phyloP scores from a whole-genome alignment of 2,888 invertebrate species.

The Eupeodes latifasciatus region DNA sequence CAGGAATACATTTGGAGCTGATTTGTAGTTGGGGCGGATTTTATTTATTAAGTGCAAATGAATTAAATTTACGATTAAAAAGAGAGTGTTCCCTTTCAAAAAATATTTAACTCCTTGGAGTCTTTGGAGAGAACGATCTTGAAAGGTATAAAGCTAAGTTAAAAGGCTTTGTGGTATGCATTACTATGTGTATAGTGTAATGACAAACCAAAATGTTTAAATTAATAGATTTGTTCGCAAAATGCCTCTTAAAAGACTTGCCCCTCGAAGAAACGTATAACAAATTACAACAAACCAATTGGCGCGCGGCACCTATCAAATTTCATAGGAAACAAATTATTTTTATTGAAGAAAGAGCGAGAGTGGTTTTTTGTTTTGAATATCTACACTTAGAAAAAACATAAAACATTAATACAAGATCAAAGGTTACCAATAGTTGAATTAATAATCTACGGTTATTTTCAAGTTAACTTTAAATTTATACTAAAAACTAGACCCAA shows the following conservation, averaged over 20 bases:
- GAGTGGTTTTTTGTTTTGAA: slow-evolving; percentile 30
- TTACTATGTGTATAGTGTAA: neutral
- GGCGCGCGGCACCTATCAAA: slow-evolving; percentile 62
- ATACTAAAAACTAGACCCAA: too few species aligned
- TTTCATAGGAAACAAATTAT: slow-evolving; percentile 65
- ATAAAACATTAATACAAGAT: neutral
- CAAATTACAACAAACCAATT: slow-evolving; percentile 66
- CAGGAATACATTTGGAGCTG: slow-evolving; percentile 73
- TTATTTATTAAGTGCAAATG: slow-evolving; percentile 75
- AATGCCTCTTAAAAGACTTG: slow-evolving; percentile 54
- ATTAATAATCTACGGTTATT: too few species aligned
- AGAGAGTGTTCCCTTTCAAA: slow-evolving; percentile 37
- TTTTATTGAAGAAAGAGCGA: slow-evolving; percentile 3
- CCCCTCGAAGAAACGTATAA: slow-evolving; percentile 44
- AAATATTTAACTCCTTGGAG: neutral
- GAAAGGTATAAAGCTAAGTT: neutral
- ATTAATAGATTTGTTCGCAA: slow-evolving; percentile 71
- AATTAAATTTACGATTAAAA: slow-evolving; percentile 72
- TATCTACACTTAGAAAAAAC: neutral
- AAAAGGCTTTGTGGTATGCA: too few species aligned
- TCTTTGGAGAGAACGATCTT: neutral
- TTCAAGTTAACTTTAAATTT: too few species aligned
- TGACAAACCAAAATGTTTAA: slow-evolving; percentile 25
- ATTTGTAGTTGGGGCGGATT: slow-evolving; percentile 74
- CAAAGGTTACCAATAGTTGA: neutral